These are phyloP conservation scores for Drepana falcataria DNA, from an alignment of 2,888 invertebrate species.

Conservation along the genomic window DNA sequence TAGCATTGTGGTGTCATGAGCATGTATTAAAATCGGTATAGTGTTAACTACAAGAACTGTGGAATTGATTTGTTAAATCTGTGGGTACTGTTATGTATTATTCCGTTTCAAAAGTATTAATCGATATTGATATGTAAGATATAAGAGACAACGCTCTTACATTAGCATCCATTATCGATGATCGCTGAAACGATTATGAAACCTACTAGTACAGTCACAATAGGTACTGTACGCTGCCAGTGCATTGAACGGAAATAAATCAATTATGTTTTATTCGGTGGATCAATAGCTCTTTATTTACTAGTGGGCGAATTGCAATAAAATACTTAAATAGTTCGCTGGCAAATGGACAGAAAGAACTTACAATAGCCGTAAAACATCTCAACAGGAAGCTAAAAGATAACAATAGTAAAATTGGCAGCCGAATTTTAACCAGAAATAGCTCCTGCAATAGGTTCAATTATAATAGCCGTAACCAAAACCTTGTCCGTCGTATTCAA, in stretches of 20 bases:
- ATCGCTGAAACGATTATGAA: slow-evolving; percentile 21
- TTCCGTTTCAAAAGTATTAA: no score
- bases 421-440: slow-evolving; percentile 45
- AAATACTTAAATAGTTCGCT: slow-evolving; percentile 4
- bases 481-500: slow-evolving; percentile 45
- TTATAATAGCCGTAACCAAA: slow-evolving; percentile 47
- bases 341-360: no score
- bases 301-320: slow-evolving; percentile 19
- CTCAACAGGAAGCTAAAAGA: slow-evolving; percentile 40
- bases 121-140: slow-evolving; percentile 6
- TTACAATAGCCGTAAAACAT: slow-evolving; percentile 18
- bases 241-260: slow-evolving; percentile 36
- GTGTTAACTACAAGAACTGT: background rate
- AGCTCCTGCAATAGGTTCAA: slow-evolving; percentile 39
- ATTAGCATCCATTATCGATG: slow-evolving; percentile 19
- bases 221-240: slow-evolving; percentile 15
- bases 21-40: slow-evolving; percentile 1
- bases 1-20: slow-evolving; percentile 28
- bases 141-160: slow-evolving; percentile 22
- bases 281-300: slow-evolving; percentile 27
- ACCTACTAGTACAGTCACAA: background rate
- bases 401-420: slow-evolving; percentile 45
- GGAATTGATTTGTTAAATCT: background rate
- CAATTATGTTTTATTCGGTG: slow-evolving; percentile 34
- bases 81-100: background rate